These are phyloP conservation scores for Sphyrna mokarran DNA, from an alignment of 2,113 vertebrate species.

Conservation along the genomic window DNA sequence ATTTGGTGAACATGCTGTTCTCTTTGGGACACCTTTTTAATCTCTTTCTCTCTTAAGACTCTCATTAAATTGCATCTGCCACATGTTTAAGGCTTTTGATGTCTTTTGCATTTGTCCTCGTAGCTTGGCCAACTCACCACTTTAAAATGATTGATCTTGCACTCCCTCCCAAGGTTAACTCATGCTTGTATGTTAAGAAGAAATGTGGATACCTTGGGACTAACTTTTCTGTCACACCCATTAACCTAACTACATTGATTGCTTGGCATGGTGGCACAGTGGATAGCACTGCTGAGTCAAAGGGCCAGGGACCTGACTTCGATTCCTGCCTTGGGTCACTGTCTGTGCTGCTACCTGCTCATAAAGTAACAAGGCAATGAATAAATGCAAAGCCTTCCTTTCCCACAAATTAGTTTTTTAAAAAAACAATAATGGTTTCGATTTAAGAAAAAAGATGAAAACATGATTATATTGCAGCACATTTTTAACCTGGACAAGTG, in stretches of 20 bases:
- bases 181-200: neutral
- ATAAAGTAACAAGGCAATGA: neutral
- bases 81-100: neutral
- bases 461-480: neutral
- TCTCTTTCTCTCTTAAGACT: neutral
- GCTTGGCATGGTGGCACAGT: no score
- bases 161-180: neutral
- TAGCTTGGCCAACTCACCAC: neutral
- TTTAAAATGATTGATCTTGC: neutral
- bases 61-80: neutral
- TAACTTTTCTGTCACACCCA: neutral
- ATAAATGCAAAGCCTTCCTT: neutral
- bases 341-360: neutral
- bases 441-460: conserved; percentile 21
- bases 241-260: neutral
- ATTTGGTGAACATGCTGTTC: neutral
- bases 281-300: no score
- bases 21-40: neutral
- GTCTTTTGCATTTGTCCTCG: neutral
- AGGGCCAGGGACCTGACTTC: no score
- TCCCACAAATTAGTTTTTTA: neutral
- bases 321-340: no score
- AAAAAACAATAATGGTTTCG: neutral
- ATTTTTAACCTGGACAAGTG: neutral
- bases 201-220: neutral